Conservation (phyloP, 2,797 vertebrate species). For the Chanos chanos region DNA sequence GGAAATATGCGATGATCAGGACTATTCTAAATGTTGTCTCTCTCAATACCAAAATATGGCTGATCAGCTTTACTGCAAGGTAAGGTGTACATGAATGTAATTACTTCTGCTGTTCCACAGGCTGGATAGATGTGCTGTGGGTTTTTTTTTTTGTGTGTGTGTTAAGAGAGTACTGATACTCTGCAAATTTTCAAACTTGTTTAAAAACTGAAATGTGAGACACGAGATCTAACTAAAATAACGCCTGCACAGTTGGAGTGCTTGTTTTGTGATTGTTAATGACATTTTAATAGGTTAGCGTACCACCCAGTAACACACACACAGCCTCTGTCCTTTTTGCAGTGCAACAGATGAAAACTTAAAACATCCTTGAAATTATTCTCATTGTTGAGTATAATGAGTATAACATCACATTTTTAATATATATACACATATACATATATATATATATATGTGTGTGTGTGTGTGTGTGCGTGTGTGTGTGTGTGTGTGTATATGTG, state of each 20-base stretch:
- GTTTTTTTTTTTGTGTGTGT: too few relatives aligned
- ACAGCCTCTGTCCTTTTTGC: not conserved
- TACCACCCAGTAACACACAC: not conserved
- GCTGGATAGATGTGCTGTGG: too few relatives aligned
- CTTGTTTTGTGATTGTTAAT: not conserved
- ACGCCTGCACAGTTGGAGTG: not conserved
- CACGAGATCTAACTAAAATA: not conserved
- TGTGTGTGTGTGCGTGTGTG: too few relatives aligned
- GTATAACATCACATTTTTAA: not conserved
- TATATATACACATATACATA: too few relatives aligned
- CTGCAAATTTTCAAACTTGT: not conserved
- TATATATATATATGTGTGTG: too few relatives aligned
- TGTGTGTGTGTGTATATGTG: too few relatives aligned
- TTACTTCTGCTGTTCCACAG: too few relatives aligned
- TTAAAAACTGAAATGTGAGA: not conserved
- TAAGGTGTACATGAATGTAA: too few relatives aligned
- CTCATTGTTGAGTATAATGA: not conserved
- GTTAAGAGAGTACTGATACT: not conserved
- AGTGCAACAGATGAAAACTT: not conserved
- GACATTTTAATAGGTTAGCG: not conserved
- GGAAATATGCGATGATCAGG: too few relatives aligned
- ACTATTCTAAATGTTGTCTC: too few relatives aligned
- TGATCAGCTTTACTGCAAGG: conserved; percentile 60
- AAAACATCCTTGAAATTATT: not conserved
- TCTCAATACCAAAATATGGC: too few relatives aligned